A percentile compares a stretch with the other conserved stretches of the same genome.
These are phyloP conservation scores for Hipposideros armiger DNA, from an alignment of 2,113 vertebrate genomes.

Conservation along the genomic window DNA sequence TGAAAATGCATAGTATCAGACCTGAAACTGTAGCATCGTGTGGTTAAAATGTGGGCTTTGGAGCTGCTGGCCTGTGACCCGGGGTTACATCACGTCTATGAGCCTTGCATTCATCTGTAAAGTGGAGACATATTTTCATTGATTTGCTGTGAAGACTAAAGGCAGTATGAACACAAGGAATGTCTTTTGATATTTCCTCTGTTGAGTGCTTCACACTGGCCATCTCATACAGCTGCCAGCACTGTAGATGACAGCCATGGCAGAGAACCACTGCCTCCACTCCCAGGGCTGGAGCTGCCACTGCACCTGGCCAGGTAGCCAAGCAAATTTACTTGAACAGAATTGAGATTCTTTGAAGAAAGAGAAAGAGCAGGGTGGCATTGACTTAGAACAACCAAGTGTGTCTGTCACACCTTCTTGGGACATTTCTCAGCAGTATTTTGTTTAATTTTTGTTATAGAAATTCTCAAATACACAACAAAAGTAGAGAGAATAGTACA, in stretches of 20 bases:
- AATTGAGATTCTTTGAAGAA: background rate
- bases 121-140: too few relatives aligned
- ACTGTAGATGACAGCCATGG: background rate
- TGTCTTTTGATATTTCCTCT: background rate
- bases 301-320: background rate
- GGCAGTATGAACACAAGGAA: background rate
- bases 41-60: background rate
- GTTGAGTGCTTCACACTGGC: too few relatives aligned
- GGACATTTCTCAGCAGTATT: background rate
- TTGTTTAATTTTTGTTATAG: slow-evolving; percentile 36
- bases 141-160: background rate
- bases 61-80: accelerated
- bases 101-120: background rate
- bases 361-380: background rate
- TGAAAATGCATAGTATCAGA: background rate
- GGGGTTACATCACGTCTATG: background rate
- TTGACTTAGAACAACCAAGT: background rate
- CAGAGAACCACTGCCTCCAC: background rate
- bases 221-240: background rate
- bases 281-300: background rate
- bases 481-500: background rate
- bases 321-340: background rate
- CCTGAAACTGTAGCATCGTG: accelerated
- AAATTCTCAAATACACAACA: background rate
- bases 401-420: background rate